Percentiles rank a stretch among this genome's conserved stretches.
phyloP scores from a whole-genome alignment of 2,888 invertebrate genomes.

The Phaedon cochleariae region DNA sequence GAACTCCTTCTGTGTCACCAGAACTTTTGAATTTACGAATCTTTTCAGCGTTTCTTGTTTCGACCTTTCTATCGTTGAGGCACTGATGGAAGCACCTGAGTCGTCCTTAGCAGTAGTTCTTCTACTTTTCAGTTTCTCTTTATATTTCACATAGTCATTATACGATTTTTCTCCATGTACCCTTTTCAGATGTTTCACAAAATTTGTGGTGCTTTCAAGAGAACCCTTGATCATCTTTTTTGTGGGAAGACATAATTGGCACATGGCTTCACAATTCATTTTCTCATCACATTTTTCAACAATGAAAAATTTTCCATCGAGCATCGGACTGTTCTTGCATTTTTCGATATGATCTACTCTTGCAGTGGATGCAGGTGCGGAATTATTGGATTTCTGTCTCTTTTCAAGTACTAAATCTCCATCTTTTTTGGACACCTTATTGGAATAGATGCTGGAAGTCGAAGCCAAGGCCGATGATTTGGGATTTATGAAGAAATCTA shows the following conservation, averaged over 20 bases:
- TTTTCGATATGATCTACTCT: conserved; percentile 17
- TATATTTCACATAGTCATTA: conserved; percentile 8
- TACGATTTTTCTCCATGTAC: conserved; percentile 2
- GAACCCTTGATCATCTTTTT: conserved; percentile 7
- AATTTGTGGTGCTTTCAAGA: conserved; percentile 4
- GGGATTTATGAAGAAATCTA: conserved; percentile 11
- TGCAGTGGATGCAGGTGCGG: conserved; percentile 17
- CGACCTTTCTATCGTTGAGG: background rate
- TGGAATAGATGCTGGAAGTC: conserved; percentile 2
- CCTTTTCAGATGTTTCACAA: conserved; percentile 8
- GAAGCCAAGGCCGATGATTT: no score
- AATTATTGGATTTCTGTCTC: conserved; percentile 7
- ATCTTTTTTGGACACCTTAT: no score
- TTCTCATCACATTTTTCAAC: conserved; percentile 25
- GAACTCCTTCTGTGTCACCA: conserved; percentile 6
- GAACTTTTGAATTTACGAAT: background rate
- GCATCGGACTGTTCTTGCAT: conserved; percentile 25
- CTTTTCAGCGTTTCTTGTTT: conserved; percentile 1
- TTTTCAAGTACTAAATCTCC: no score
- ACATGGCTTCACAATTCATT: conserved; percentile 11
- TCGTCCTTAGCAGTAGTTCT: background rate
- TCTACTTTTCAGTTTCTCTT: conserved; percentile 1
- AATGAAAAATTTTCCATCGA: conserved; percentile 23
- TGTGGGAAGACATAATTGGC: conserved; percentile 1
- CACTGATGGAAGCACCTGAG: no score